Evolutionary conservation across 2,888 invertebrate genomes (phyloP), one percentile per base, ranked within the genome.

Genomic region (Nephrotoma appendiculata): DNA sequence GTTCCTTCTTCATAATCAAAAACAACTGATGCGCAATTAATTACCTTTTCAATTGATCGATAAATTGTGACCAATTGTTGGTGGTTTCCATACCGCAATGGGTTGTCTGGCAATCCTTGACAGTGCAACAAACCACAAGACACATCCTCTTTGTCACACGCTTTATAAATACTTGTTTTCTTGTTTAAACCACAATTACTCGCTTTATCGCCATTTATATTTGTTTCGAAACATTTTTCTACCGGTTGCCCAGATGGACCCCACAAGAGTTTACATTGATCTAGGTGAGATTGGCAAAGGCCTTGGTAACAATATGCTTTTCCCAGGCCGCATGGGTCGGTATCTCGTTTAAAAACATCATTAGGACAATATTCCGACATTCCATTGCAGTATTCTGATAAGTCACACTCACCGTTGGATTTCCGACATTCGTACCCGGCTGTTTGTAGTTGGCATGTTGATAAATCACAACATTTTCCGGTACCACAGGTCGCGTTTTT

Each of bases 121-220:
- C 99, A 99, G 91, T 99, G 99, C 86, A 99, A 93, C 94, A 98
- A 95, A 5, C 99, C 99, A 92, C 99, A 99, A 88, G 95, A 91
- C 0, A 95, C 93, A 91, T 98, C 94, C 94, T 94, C 94, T 86
- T 92, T 90, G 2, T 93, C 92, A 90, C 99, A 99, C 87, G 94
- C 94, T 57, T 93, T 92, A 92, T 94, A 99, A 9, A 94, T 93
- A 87, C 95, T 93, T 86, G 94, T 94, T 0, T 95, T 90, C 84
- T 96, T 94, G 91, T 96, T 95, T 91, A 96, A 98, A 52, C 99
- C 99, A 91, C 99, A 99, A 92, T 99, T 98, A n/a, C 99, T 99
- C 90, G 96, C 93, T 89, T 94, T 92, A 89, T 93, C 94, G 0
- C 98, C 98, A 89, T 96, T 95, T 0, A 92, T 93, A 90, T 99